Conservation (phyloP, 2,888 invertebrate genomes). For the Onchidella celtica region DNA sequence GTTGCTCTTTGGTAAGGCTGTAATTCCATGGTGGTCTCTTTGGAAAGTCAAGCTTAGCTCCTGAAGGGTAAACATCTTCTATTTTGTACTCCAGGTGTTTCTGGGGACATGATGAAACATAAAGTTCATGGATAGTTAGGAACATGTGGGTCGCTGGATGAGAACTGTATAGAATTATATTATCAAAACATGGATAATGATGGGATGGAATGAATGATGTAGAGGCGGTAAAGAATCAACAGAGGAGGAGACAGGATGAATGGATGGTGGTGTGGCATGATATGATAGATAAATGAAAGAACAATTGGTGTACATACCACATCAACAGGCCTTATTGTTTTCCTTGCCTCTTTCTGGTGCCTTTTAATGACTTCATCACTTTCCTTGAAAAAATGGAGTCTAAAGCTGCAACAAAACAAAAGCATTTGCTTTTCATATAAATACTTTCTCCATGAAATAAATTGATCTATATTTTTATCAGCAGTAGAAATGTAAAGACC, state of each 20-base stretch:
- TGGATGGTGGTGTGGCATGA: too few relatives aligned
- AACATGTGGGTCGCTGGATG: too few relatives aligned
- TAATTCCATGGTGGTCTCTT: constrained; percentile 92
- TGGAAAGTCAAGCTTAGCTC: constrained; percentile 82
- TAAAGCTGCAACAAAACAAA: constrained; percentile 82
- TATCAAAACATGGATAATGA: too few relatives aligned
- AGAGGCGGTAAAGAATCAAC: too few relatives aligned
- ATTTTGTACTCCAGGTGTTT: constrained; percentile 71
- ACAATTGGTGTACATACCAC: constrained; percentile 66
- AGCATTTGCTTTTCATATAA: background rate
- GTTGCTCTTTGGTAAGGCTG: constrained; percentile 85
- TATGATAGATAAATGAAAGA: background rate
- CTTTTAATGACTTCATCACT: constrained; percentile 86
- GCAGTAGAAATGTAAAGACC: background rate
- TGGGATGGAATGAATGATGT: too few relatives aligned
- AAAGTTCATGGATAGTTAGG: too few relatives aligned
- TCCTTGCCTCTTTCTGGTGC: constrained; percentile 85
- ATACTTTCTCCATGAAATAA: background rate
- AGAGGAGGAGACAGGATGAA: too few relatives aligned
- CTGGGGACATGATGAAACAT: constrained; percentile 56
- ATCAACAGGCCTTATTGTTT: constrained; percentile 60
- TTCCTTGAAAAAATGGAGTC: constrained; percentile 91
- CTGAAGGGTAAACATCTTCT: constrained; percentile 73
- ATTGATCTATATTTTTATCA: background rate
- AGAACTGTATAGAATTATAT: too few relatives aligned